These are phyloP conservation scores for Apomyelois bistriatella DNA, from an alignment of 2,888 invertebrate genomes.

Conservation along the genomic window DNA sequence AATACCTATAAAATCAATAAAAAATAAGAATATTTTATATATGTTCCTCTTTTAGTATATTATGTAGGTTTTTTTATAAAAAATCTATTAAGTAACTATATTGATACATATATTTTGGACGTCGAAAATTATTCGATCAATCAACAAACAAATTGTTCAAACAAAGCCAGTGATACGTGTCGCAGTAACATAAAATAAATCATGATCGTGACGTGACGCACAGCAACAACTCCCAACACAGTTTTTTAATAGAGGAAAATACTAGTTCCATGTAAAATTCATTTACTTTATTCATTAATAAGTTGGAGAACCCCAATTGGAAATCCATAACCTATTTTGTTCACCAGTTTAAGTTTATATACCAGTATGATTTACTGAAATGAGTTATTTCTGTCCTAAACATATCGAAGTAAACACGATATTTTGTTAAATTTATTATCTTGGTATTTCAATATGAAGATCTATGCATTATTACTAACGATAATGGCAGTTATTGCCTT, in stretches of 20 bases:
- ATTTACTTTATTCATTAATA: not conserved
- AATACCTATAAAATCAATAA: too few species aligned
- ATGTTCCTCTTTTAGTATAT: too few species aligned
- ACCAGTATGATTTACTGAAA: not conserved
- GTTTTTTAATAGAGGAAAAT: not conserved
- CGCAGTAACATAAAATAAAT: not conserved
- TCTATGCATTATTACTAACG: slow-evolving; percentile 16
- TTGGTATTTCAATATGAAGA: slow-evolving; percentile 26
- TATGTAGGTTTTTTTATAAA: too few species aligned
- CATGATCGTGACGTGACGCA: not conserved
- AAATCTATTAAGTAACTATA: too few species aligned
- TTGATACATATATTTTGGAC: too few species aligned
- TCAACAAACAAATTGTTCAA: not conserved
- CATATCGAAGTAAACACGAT: not conserved
- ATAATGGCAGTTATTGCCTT: not conserved
- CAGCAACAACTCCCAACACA: not conserved
- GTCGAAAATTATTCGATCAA: not conserved
- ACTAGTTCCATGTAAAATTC: not conserved
- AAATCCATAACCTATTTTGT: not conserved
- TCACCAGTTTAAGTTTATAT: not conserved
- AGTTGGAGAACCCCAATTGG: not conserved
- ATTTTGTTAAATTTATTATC: not conserved
- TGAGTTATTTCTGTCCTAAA: not conserved
- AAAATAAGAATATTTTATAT: too few species aligned
- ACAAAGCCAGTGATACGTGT: not conserved